phyloP scores from a whole-genome alignment of 2,113 vertebrate genomes.

The Otolemur garnettii region DNA sequence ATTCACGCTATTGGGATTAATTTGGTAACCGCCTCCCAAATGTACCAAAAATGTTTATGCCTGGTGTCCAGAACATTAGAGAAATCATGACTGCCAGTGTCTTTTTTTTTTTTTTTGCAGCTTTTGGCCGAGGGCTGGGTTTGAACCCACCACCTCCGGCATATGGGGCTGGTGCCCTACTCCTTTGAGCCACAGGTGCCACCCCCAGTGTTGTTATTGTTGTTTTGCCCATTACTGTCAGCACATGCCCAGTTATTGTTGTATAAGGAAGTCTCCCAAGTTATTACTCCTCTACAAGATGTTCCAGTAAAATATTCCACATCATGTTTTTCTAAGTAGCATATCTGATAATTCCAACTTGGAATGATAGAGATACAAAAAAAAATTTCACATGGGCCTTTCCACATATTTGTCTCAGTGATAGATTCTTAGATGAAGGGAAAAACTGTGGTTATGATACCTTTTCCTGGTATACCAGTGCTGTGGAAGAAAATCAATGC shows the following conservation, averaged over 20 bases:
- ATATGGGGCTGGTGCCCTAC: no score
- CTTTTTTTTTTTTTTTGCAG: no score
- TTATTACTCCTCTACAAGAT: background rate
- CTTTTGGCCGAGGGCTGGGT: no score
- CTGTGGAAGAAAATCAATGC: background rate
- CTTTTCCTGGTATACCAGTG: background rate
- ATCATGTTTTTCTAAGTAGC: background rate
- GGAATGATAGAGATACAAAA: background rate
- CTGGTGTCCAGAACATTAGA: background rate
- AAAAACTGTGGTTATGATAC: background rate
- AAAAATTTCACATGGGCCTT: background rate
- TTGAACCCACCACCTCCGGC: no score
- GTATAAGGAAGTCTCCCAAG: background rate
- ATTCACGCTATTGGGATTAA: conserved; percentile 11
- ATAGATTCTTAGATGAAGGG: background rate
- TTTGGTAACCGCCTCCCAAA: background rate
- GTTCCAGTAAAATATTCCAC: background rate
- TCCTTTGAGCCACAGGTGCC: no score
- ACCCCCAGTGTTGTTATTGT: no score
- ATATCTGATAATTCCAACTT: background rate
- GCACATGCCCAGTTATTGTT: background rate
- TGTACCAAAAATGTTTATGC: background rate
- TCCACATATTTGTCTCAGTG: background rate
- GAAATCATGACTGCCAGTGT: fast-evolving
- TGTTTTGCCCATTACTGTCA: background rate